These are phyloP conservation scores for Nowickia ferox DNA, from an alignment of 2,888 invertebrate species.

Conservation along the genomic window DNA sequence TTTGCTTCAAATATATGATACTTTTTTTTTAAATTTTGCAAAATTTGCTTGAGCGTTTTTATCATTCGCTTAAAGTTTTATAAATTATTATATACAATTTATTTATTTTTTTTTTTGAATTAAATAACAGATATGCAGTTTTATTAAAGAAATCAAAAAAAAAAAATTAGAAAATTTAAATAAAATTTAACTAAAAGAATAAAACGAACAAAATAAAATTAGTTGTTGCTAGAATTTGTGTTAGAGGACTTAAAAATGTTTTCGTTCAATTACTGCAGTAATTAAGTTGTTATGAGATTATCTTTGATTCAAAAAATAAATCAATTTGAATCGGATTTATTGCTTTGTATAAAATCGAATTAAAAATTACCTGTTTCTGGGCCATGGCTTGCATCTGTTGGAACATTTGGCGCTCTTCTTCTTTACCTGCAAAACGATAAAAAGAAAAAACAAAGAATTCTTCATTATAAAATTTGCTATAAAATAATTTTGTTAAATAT, in stretches of 20 bases:
- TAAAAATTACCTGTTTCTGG: conserved; percentile 92
- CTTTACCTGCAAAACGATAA: conserved; percentile 88
- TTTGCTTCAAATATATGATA: conserved; percentile 36
- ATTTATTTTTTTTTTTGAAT: conserved; percentile 37
- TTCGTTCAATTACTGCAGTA: conserved; percentile 57
- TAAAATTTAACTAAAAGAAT: background rate
- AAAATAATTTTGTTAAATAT: too few species aligned
- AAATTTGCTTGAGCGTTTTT: conserved; percentile 47
- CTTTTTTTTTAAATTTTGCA: conserved; percentile 11
- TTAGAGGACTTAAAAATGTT: conserved; percentile 46
- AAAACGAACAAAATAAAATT: background rate
- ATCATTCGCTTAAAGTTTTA: conserved; percentile 39
- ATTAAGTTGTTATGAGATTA: conserved; percentile 46
- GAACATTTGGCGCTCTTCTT: conserved; percentile 97
- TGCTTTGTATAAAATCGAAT: background rate
- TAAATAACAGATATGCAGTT: conserved; percentile 55
- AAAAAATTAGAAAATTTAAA: background rate
- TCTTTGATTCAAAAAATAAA: conserved; percentile 5
- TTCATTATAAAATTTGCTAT: too few species aligned
- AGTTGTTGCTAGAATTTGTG: conserved; percentile 55
- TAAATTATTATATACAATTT: conserved; percentile 23
- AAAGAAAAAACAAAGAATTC: too few species aligned
- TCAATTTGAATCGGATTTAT: background rate
- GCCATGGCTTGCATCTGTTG: conserved; percentile 98
- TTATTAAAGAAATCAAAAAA: conserved; percentile 1